Evolutionary conservation across 1,140 invertebrate genomes (phyloP), one percentile per base, ranked within the genome.

Genomic region (Zaprionus kolodkinae): DNA sequence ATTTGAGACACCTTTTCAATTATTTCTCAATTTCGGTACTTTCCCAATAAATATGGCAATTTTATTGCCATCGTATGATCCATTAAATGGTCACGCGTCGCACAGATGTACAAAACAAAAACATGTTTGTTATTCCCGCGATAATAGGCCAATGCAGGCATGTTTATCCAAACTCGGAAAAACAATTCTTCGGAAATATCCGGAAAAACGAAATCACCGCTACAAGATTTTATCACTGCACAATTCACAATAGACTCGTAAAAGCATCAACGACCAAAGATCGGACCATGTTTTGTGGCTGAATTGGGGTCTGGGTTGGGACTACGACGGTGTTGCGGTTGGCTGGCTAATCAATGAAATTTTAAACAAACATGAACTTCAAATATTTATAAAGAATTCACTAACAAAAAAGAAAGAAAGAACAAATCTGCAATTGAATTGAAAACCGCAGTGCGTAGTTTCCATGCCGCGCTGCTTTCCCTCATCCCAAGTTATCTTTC

Each of bases 101-200:
- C 75, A 54, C 76, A 83, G 60, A 60, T 83, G 76, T 40, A 72
- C 76, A 83, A 83, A 83, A 83, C 60, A 83, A 76, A 45, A 83
- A 69, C 68, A 81, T 72, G 59, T 81, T 81, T 73, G 62, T 61
- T 80, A 62, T 68, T 74, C 30, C 25, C 50, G 15, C 52, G 50
- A 50, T 52, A 66, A 57, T 27, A 66, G 52, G 36, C 9, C 25
- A 12, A 40, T 5, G 38, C 25, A 66, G 40, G 40, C n/a, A 45
- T 21, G 55, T 81, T 65, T 59, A 67, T 61, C 40, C 17, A 78
- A 81, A 66, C 61, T 78, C 38, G 59, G 38, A 81, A 81, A n/a
- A 81, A 81, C 74, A 81, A 57, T 72, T 65, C 52, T 54, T 7
- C 25, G 13, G 61, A 38, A 57, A 50, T 72, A 65, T 64, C 52